Percentiles rank a stretch among this genome's conserved stretches.
phyloP scores from a whole-genome alignment of 2,888 invertebrate species.

The Flexamia atlantica region DNA sequence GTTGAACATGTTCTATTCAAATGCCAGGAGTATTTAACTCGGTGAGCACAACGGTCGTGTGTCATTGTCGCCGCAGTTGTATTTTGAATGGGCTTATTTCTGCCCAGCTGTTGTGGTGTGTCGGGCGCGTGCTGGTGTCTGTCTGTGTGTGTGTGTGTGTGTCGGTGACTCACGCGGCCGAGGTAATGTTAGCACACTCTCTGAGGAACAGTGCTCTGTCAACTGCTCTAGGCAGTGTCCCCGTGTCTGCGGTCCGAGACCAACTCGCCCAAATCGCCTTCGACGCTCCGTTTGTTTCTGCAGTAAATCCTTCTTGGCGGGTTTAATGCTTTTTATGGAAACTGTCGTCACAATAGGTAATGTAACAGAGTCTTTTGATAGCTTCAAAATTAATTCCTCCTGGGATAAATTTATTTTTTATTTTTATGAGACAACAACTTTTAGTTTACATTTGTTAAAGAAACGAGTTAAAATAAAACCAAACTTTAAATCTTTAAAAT shows the following conservation, averaged over 20 bases:
- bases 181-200: conserved; percentile 45
- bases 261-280: not conserved
- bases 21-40: not conserved
- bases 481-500: too few species aligned
- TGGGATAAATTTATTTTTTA: too few species aligned
- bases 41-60: not conserved
- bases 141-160: not conserved
- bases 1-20: not conserved
- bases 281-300: not conserved
- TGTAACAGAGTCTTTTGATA: not conserved
- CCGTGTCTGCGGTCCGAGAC: not conserved
- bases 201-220: conserved; percentile 42
- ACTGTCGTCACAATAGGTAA: conserved; percentile 7
- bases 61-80: conserved; percentile 39
- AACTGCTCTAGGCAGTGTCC: conserved; percentile 6
- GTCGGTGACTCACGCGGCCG: conserved; percentile 24
- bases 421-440: too few species aligned
- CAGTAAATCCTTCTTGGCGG: not conserved
- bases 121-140: not conserved
- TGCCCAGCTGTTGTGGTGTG: conserved; percentile 28
- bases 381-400: too few species aligned
- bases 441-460: too few species aligned
- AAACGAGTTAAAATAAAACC: too few species aligned
- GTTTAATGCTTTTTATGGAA: conserved; percentile 22
- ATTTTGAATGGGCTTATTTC: conserved; percentile 51